Evolutionary conservation across 2,888 invertebrate genomes (phyloP), one percentile per base, ranked within the genome.

Genomic region (Agonopterix arenella): DNA sequence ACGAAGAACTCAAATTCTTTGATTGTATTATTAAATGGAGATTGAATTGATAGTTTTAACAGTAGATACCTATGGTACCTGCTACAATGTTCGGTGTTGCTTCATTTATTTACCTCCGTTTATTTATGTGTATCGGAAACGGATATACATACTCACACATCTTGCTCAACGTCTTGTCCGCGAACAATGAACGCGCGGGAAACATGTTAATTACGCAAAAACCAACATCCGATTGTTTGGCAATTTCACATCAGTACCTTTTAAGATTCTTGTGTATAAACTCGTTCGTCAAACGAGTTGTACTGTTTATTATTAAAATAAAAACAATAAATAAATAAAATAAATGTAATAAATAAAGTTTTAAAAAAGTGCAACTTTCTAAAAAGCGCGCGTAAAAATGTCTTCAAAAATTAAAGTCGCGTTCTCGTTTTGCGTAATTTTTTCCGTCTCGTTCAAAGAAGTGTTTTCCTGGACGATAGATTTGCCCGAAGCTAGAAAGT

Each of bases 401-500:
- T 10, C 13, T 13, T 8, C 11, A 3, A 43, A 11, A 43, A 40
- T 40, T 40, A 11, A 43, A 43, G 11, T 10, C 45, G 64, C 58
- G 53, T 56, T 69, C 50, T 28, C 52, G 43, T 53, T 58, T 44
- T 58, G 61, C 47, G 36, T 70, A 16, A 5, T 28, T 28, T 43
- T 72, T 50, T 56, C 70, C 36, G 61, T 73, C 42, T 57, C 60
- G 48, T 47, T 71, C 37, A 53, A 65, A 48, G 67, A 73, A 61
- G 76, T 77, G 38, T 45, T 64, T 5, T 50, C 78, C n/a, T 86
- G 85, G 85, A 84, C 84, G 0, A 70, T 84, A 16, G 83, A 86
- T 59, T 60, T 84, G 52, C 74, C 76, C 42, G 79, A 80, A 66
- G 75, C 78, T 46, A 64, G 82, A 37, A 75, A 70, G 47, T 71